Conservation (phyloP, 1,140 invertebrate species). For the Anagrus nilaparvatae region DNA sequence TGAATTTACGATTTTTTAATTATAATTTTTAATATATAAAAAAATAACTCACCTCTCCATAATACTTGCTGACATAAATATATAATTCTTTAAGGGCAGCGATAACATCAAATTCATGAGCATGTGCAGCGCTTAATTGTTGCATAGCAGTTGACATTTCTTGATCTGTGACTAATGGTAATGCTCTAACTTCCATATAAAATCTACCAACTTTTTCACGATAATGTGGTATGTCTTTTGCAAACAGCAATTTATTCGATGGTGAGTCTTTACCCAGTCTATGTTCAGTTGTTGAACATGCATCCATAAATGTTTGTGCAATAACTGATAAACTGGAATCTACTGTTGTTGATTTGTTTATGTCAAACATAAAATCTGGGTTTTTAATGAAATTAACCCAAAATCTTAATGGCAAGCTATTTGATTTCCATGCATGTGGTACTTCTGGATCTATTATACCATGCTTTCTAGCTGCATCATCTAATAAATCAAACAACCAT, state of each 20-base stretch:
- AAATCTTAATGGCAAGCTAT: conserved; percentile 85
- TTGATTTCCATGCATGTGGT: conserved; percentile 93
- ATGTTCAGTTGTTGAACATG: conserved; percentile 82
- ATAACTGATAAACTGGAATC: conserved; percentile 90
- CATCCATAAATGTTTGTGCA: conserved; percentile 94
- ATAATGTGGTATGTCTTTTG: conserved; percentile 87
- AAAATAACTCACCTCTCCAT: conserved; percentile 79
- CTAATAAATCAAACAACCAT: conserved; percentile 90
- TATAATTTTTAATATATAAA: too few species aligned
- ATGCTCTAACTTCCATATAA: conserved; percentile 71
- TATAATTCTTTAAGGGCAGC: conserved; percentile 88
- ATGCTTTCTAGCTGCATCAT: conserved; percentile 77
- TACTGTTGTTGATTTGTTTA: conserved; percentile 84
- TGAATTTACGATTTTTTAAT: too few species aligned
- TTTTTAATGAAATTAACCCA: conserved; percentile 98
- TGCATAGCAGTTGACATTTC: conserved; percentile 88
- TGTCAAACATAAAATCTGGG: conserved; percentile 94
- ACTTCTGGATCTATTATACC: conserved; percentile 81
- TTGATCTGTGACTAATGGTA: conserved; percentile 84
- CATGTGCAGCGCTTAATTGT: conserved; percentile 75
- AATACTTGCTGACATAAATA: conserved; percentile 89
- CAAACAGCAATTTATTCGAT: conserved; percentile 88
- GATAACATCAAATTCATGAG: conserved; percentile 80
- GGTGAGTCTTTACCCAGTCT: conserved; percentile 88
- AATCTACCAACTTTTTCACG: conserved; percentile 79